These are phyloP conservation scores for Leptosomus discolor DNA, from an alignment of 2,113 vertebrate genomes.

Conservation along the genomic window DNA sequence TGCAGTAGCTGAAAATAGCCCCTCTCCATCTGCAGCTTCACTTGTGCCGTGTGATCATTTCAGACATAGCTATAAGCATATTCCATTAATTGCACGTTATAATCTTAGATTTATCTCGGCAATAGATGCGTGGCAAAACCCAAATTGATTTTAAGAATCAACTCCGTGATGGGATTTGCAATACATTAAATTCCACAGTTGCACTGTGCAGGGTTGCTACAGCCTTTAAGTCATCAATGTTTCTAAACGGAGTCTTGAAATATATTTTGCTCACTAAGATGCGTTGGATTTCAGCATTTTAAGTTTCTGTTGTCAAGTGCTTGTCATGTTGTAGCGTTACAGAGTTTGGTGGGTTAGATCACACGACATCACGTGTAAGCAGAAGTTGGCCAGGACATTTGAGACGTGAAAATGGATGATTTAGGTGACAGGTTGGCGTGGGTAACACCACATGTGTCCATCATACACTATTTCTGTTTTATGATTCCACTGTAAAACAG, in stretches of 20 bases:
- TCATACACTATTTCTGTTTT: neutral
- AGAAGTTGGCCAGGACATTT: neutral
- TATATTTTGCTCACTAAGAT: neutral
- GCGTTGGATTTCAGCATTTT: neutral
- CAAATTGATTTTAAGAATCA: slow-evolving; percentile 3
- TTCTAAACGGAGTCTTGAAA: neutral
- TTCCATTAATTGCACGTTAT: slow-evolving; percentile 39
- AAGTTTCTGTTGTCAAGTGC: neutral
- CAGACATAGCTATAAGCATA: slow-evolving; percentile 25
- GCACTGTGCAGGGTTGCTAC: neutral
- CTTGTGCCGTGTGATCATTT: slow-evolving; percentile 33
- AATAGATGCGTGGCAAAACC: neutral
- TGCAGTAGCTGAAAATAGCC: slow-evolving; percentile 76
- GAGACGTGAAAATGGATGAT: neutral
- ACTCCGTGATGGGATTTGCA: neutral
- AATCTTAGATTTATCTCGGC: neutral
- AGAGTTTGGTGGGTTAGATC: neutral
- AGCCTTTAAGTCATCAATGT: neutral
- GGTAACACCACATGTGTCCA: neutral
- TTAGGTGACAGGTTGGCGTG: neutral
- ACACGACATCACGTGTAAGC: neutral
- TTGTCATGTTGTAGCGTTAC: neutral
- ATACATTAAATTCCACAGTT: neutral
- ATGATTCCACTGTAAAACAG: neutral
- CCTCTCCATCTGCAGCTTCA: slow-evolving; percentile 52